phyloP scores from a whole-genome alignment of 2,888 invertebrate species.

The Tanytarsus gracilentus region DNA sequence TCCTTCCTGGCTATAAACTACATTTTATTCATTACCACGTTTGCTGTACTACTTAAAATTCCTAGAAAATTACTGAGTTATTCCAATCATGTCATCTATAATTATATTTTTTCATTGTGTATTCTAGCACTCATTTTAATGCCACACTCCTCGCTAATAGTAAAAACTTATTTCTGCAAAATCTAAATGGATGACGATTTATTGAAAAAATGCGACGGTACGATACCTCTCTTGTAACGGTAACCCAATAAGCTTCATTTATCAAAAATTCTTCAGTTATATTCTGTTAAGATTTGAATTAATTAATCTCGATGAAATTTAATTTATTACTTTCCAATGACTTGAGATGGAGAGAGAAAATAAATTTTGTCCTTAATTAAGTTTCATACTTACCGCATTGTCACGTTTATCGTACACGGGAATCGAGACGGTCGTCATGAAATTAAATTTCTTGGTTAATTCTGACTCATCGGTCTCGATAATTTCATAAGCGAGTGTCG shows the following conservation, averaged over 20 bases:
- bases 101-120: background rate
- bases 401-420: conserved; percentile 85
- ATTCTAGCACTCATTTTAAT: too few relatives aligned
- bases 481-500: conserved; percentile 8
- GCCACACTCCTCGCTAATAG: too few relatives aligned
- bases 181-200: background rate
- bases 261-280: conserved; percentile 92
- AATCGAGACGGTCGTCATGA: conserved; percentile 89
- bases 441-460: conserved; percentile 49
- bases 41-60: too few relatives aligned
- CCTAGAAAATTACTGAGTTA: too few relatives aligned
- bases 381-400: conserved; percentile 59
- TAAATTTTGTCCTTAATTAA: background rate
- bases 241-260: conserved; percentile 90
- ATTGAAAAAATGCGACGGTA: background rate
- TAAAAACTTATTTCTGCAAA: background rate
- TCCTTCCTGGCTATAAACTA: too few relatives aligned
- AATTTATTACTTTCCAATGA: background rate
- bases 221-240: conserved; percentile 84
- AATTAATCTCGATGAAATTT: background rate
- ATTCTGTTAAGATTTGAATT: conserved; percentile 58
- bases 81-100: background rate
- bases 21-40: too few relatives aligned
- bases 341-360: background rate
- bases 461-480: conserved; percentile 20